A percentile compares a stretch with the other conserved stretches of the same genome.
Evolutionary conservation across 2,797 vertebrate species (phyloP).

Genomic region (Meriones psammophilus): DNA sequence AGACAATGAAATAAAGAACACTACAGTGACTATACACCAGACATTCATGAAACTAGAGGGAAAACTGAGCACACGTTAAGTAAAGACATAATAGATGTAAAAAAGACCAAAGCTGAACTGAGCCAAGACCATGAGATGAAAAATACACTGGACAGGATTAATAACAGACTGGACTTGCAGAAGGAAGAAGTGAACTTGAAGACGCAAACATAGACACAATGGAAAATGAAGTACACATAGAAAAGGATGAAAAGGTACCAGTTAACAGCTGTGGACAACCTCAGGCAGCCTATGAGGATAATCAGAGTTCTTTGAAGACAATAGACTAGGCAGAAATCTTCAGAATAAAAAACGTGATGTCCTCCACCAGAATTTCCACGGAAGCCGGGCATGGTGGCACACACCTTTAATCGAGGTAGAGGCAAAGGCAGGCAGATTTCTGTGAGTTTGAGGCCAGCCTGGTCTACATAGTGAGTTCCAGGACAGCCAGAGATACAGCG

Average conservation of each 20-base stretch:
- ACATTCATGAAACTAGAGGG: not conserved
- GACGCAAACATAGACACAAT: not conserved
- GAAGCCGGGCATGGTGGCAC: not conserved
- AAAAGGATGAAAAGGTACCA: not conserved
- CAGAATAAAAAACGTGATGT: not conserved
- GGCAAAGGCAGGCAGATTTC: not conserved
- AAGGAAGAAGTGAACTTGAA: conserved; percentile 19
- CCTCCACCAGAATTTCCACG: not conserved
- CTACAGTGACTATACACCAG: not conserved
- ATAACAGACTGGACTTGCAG: not conserved
- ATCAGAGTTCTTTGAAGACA: not conserved
- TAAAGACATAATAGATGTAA: not conserved
- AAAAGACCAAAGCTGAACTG: not conserved
- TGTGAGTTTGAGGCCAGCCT: not conserved
- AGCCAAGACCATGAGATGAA: not conserved
- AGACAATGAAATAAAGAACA: not conserved
- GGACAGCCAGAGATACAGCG: not conserved
- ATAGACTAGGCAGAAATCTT: not conserved
- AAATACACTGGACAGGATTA: not conserved
- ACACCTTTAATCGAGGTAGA: not conserved
- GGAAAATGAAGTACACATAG: not conserved
- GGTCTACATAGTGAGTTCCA: not conserved
- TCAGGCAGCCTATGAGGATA: not conserved
- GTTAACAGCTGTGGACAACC: not conserved
- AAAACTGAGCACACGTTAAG: not conserved